Conservation (phyloP, 2,113 vertebrate genomes). For the Psittacula cyanocephala region DNA sequence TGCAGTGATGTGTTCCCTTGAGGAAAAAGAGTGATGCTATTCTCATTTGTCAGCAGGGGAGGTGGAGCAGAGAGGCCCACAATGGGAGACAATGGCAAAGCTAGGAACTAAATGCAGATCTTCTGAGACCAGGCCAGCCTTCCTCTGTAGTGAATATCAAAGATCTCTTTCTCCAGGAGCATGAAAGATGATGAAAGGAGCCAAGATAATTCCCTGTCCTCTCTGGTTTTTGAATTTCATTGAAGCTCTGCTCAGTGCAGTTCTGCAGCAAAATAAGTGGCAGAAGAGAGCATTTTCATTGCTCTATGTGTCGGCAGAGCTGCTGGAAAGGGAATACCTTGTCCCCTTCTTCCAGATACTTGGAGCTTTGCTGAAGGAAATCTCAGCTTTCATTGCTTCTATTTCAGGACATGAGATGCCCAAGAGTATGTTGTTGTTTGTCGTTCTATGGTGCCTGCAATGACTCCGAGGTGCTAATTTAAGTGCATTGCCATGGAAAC, state of each 20-base stretch:
- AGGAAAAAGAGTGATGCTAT: not conserved
- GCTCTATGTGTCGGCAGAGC: not conserved
- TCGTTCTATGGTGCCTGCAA: conserved; percentile 9
- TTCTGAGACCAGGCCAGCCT: not conserved
- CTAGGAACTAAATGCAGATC: not conserved
- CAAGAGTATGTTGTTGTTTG: conserved; percentile 9
- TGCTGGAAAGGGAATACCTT: conserved; percentile 12
- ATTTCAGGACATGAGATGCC: conserved; percentile 42
- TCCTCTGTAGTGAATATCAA: not conserved
- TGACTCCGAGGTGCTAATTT: conserved; percentile 60
- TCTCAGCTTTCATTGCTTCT: conserved; percentile 22
- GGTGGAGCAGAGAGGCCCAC: not conserved
- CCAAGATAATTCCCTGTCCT: conserved; percentile 13
- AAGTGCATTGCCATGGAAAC: conserved; percentile 65
- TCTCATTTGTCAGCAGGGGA: not conserved
- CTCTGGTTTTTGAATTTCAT: conserved; percentile 11
- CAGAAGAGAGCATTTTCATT: not conserved
- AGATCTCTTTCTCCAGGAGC: conserved; percentile 7
- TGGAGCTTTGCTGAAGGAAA: conserved; percentile 21
- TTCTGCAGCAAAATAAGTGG: not conserved
- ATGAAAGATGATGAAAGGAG: not conserved
- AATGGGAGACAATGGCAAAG: not conserved
- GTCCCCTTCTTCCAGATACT: conserved; percentile 4
- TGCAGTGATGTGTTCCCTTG: not conserved
- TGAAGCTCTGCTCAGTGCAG: not conserved